Evolutionary conservation across 2,888 invertebrate species (phyloP).

Genomic region (Leptinotarsa tumamoca): DNA sequence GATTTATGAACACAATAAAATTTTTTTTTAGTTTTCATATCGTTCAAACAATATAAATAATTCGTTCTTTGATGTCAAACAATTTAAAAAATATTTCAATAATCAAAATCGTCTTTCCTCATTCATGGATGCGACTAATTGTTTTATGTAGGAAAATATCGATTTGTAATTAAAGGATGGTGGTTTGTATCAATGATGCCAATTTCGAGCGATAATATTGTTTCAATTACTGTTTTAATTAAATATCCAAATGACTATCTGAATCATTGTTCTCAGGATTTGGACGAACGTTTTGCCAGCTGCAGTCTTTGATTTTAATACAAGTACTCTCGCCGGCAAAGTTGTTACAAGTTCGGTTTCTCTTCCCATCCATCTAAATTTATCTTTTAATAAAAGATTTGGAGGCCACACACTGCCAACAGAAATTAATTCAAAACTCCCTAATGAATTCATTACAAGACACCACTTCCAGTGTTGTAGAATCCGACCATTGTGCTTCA

Average conservation of each 20-base stretch:
- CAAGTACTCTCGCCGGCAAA: constrained; percentile 20
- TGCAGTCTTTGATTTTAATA: constrained; percentile 30
- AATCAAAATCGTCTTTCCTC: no score
- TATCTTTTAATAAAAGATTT: constrained; percentile 41
- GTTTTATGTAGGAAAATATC: not conserved
- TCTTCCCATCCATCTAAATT: constrained; percentile 39
- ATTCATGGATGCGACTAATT: no score
- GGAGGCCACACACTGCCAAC: constrained; percentile 34
- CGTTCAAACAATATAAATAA: no score
- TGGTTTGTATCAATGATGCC: constrained; percentile 17
- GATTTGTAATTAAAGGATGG: constrained; percentile 1
- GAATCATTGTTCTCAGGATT: constrained; percentile 35
- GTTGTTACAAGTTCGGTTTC: constrained; percentile 37
- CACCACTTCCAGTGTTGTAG: constrained; percentile 12
- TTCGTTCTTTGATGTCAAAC: no score
- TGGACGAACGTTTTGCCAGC: constrained; percentile 28
- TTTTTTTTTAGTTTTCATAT: no score
- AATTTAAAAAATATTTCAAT: no score
- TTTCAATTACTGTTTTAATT: constrained; percentile 45
- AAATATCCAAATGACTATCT: constrained; percentile 39
- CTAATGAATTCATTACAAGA: constrained; percentile 31
- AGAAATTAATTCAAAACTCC: constrained; percentile 37
- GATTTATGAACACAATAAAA: no score
- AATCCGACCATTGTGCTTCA: constrained; percentile 14
- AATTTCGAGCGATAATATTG: constrained; percentile 37